phyloP scores from a whole-genome alignment of 2,113 vertebrate species.

The Hypanus sabinus region DNA sequence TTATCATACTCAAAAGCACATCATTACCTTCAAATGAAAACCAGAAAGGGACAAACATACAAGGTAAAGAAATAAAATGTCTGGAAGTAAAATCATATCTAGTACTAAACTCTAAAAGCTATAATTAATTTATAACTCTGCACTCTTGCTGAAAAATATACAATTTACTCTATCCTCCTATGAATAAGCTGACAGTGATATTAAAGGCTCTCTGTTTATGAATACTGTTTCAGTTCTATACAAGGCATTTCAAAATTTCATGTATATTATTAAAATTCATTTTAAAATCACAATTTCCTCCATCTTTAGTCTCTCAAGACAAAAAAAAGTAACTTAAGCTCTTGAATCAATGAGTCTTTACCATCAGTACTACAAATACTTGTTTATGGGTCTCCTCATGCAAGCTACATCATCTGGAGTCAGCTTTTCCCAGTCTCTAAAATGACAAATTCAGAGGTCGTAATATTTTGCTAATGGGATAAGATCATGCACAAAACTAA shows the following conservation, averaged over 20 bases:
- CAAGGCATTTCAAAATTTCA: neutral
- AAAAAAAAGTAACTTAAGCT: neutral
- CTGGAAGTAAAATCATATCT: too few relatives aligned
- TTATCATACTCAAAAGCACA: too few relatives aligned
- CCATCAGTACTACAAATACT: neutral
- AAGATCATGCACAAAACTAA: neutral
- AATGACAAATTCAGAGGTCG: neutral
- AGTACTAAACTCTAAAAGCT: too few relatives aligned
- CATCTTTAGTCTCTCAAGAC: neutral
- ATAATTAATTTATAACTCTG: too few relatives aligned
- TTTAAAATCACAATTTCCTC: neutral
- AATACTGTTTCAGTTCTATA: too few relatives aligned
- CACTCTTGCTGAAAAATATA: too few relatives aligned
- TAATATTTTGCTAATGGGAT: neutral
- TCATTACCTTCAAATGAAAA: too few relatives aligned
- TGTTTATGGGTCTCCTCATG: neutral
- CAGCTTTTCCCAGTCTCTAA: neutral
- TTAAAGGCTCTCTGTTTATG: too few relatives aligned
- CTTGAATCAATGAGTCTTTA: neutral
- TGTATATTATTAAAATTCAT: neutral
- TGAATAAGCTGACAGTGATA: too few relatives aligned
- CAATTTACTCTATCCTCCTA: too few relatives aligned
- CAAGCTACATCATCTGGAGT: neutral
- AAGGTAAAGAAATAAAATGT: too few relatives aligned
- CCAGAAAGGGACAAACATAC: too few relatives aligned